Base-by-base conservation (phyloP, 2,888 invertebrate genomes). In the Cenopis cana region DNA sequence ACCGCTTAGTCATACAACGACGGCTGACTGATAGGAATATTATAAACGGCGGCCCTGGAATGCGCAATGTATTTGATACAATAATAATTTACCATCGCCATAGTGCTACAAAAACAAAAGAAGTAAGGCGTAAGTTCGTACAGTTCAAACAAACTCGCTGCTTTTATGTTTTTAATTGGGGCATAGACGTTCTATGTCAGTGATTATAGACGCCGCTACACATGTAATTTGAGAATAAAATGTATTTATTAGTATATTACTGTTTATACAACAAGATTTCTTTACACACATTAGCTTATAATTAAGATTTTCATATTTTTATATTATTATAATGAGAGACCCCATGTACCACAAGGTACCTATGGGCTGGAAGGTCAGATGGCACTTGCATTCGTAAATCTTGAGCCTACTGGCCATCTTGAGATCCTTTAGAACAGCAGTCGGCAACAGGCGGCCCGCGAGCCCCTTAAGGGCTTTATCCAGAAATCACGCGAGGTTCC, bases 161-260 rank as follows among this genome's bases (percentile, higher is more conserved):
- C 38, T n/a, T 62, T 62, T 62, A 36, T 62, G 36, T 36, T 52
- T 14, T 33, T 9, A 20, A 18, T n/a, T 9, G 10, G 18, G 55
- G 59, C 3, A 49, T 17, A 20, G n/a, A 57, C 29, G 33, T 41
- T 69, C 50, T 57, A 55, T 64, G 24, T 65, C 62, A 69, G 41
- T 65, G 64, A 52, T 59, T 65, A 59, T 67, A 50, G 49, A 77
- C 79, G 76, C 83, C 82, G 85, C 85, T 86, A 83, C 82, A 82
- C 76, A 72, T 82, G 83, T 86, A 86, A 89, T 88, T 85, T 88
- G 81, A 79, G 83, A 86, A 85, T 86, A 83, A 86, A 82, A 81
- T n/a, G n/a, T n/a, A n/a, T n/a, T n/a, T n/a, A n/a, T n/a, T n/a
- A n/a, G 69, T 86, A 83, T 83, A 86, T 82, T 79, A 82, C 81